A percentile compares a stretch with the other conserved stretches of the same genome.
phyloP scores from a whole-genome alignment of 2,797 vertebrate genomes.

The Acanthornis magna region DNA sequence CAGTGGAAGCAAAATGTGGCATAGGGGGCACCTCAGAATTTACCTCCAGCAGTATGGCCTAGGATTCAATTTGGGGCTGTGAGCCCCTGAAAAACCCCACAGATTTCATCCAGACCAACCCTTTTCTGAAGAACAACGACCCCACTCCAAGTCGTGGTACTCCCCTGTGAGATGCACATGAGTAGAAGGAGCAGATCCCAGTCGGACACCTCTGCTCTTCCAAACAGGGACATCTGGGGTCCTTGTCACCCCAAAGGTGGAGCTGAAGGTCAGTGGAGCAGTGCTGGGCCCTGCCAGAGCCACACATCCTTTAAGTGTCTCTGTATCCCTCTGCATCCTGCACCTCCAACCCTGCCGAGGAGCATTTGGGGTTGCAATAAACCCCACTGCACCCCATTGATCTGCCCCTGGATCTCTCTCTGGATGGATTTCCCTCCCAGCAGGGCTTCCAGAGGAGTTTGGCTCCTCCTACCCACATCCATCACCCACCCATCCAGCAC shows the following conservation, averaged over 20 bases:
- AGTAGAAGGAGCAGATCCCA: not conserved
- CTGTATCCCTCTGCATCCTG: not conserved
- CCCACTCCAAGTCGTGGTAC: fast-evolving
- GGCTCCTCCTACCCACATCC: not conserved
- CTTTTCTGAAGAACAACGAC: not conserved
- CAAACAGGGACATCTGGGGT: not conserved
- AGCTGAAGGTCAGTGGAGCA: not conserved
- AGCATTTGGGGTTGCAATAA: not conserved
- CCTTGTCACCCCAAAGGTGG: fast-evolving
- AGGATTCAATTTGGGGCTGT: not conserved
- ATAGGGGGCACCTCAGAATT: not conserved
- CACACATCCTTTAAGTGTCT: fast-evolving
- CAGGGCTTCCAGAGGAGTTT: not conserved
- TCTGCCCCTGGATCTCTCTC: not conserved
- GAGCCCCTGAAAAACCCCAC: not conserved
- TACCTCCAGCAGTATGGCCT: not conserved
- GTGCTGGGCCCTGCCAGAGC: not conserved
- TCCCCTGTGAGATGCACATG: fast-evolving
- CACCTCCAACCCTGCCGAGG: fast-evolving
- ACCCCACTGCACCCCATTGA: not conserved
- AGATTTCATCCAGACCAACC: not conserved
- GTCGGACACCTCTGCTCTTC: not conserved
- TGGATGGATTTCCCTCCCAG: not conserved
- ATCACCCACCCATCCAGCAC: not conserved
- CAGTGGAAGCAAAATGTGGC: not conserved